A percentile compares a stretch with the other conserved stretches of the same genome.
These are phyloP conservation scores for Alfaro cultratus DNA, from an alignment of 2,797 vertebrate genomes.

Conservation along the genomic window DNA sequence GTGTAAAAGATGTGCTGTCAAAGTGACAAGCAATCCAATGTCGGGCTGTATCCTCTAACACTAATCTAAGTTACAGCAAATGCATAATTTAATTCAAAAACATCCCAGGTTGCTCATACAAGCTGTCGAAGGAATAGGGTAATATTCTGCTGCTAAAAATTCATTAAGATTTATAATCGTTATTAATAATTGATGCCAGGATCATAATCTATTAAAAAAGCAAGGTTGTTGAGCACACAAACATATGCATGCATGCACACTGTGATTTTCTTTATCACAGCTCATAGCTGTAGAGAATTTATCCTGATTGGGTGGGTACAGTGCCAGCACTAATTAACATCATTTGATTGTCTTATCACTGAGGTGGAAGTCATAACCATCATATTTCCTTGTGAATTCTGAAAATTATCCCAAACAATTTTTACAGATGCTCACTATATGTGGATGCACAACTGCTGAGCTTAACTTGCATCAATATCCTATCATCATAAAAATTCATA, in stretches of 20 bases:
- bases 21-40: constrained; percentile 24
- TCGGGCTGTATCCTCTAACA: constrained; percentile 23
- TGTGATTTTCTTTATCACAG: constrained; percentile 30
- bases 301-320: constrained; percentile 63
- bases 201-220: constrained; percentile 39
- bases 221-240: constrained; percentile 22
- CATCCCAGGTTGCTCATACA: constrained; percentile 6
- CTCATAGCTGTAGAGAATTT: constrained; percentile 53
- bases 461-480: constrained; percentile 30
- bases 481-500: constrained; percentile 9
- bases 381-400: constrained; percentile 41
- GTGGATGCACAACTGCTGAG: constrained; percentile 23
- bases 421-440: constrained; percentile 44
- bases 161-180: constrained; percentile 41
- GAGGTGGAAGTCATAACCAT: constrained; percentile 70
- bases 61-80: constrained; percentile 22
- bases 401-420: constrained; percentile 34
- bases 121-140: constrained; percentile 26
- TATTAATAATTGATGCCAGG: constrained; percentile 57
- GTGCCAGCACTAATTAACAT: constrained; percentile 70
- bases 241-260: constrained; percentile 11
- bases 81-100: constrained; percentile 22
- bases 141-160: constrained; percentile 24
- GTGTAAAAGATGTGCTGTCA: constrained; percentile 22
- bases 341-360: constrained; percentile 66